Evolutionary conservation across 1,140 invertebrate genomes (phyloP), one percentile per base, ranked within the genome.

Genomic region (Paraescarpia echinospica): DNA sequence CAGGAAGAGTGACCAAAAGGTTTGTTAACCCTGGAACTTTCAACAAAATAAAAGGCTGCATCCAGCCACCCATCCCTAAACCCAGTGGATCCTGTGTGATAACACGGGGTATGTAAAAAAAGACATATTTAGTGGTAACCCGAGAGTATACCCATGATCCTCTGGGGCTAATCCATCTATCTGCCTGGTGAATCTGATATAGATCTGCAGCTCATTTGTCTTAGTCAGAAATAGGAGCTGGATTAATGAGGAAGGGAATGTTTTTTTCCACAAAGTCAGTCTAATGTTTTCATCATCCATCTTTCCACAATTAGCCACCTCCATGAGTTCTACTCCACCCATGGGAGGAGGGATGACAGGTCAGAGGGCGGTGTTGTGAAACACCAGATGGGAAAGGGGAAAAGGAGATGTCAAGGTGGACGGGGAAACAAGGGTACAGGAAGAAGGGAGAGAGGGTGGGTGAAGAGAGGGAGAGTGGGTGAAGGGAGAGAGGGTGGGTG

Each of bases 221-320:
- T 77, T 77, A 77, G 59, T 77, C 59, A 77, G 59, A 77, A 77
- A 77, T 18, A 2, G 27, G 59, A 77, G 59, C 59, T 77, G 59
- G 59, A 77, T 77, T 77, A 77, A 77, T 77, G 59, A 77, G 59
- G 8, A 12, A 41, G 59, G 59, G 59, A 31, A 51, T 51, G 59
- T 12, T 77, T 77, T 77, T 77, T 4, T 31, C 59, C 59, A 27
- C 8, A 77, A 77, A 77, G 59, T 77, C 59, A 27, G 59, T 77
- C 59, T 77, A 77, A 77, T 77, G 59, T 77, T 77, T 77, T 77
- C 59, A 77, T 77, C 59, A 77, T 77, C 59, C 59, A 77, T 77
- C 59, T 77, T 77, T 18, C 59, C 14, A 77, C 59, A 77, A 77
- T 77, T 77, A 77, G 22, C 59, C 59, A 18, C 59, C 59, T 77